Percentiles rank a stretch among this genome's conserved stretches.
Evolutionary conservation across 30 jellyfish, hydroid and myxozoan species (phyloP).

Genomic region (Chironex yamaguchii): DNA sequence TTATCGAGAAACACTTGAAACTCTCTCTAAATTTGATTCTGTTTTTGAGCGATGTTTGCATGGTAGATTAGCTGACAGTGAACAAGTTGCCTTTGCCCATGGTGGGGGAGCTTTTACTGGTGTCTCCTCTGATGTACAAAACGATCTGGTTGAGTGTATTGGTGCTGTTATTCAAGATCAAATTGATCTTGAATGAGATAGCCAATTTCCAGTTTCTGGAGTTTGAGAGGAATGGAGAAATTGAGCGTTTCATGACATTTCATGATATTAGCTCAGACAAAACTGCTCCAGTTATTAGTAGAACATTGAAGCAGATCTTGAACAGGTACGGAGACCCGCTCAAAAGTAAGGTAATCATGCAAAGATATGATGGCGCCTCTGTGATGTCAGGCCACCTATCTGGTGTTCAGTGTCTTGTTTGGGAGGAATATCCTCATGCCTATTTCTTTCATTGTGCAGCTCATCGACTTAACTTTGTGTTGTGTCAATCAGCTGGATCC

Average conservation of each 20-base stretch:
- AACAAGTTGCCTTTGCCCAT: no score
- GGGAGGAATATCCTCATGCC: conserved; percentile 39
- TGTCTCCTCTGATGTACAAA: conserved; percentile 49
- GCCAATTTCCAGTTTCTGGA: no score
- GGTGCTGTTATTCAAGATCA: conserved; percentile 31
- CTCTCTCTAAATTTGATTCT: conserved; percentile 45
- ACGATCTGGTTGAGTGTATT: conserved; percentile 37
- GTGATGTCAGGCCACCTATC: conserved; percentile 41
- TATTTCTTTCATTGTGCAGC: conserved; percentile 60
- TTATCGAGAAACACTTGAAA: conserved; percentile 26
- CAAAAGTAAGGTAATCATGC: conserved; percentile 38
- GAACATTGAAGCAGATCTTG: background rate
- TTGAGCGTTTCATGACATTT: conserved; percentile 22
- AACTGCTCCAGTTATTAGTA: conserved; percentile 26
- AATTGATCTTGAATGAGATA: no score
- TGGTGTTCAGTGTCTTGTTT: conserved; percentile 39
- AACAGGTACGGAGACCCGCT: conserved; percentile 9
- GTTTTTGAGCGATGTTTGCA: conserved; percentile 56
- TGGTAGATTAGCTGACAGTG: conserved; percentile 17
- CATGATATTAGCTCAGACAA: conserved; percentile 12
- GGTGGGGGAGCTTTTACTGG: background rate
- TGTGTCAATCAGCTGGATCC: conserved; percentile 58
- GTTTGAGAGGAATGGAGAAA: background rate
- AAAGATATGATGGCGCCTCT: conserved; percentile 53
- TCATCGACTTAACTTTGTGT: conserved; percentile 27